Percentiles rank a stretch among this genome's conserved stretches.
Conservation (phyloP, 2,797 vertebrate genomes). For the Coluber constrictor region DNA sequence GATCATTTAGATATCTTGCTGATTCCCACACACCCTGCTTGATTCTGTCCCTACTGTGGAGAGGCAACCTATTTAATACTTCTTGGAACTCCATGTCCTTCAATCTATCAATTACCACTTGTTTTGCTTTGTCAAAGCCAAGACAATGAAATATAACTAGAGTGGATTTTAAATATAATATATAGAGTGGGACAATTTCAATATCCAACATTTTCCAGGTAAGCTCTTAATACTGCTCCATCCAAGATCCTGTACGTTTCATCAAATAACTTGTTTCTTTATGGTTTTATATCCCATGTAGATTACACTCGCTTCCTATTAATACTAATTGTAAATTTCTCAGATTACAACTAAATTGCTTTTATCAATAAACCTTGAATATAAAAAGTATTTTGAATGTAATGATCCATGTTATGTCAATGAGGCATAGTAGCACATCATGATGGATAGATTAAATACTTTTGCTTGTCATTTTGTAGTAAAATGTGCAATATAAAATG, state of each 20-base stretch:
- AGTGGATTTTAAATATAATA: background rate
- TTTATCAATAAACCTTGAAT: constrained; percentile 20
- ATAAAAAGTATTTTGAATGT: constrained; percentile 34
- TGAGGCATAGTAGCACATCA: constrained; percentile 14
- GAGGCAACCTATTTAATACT: no score
- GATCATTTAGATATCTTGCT: no score
- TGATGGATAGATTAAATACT: constrained; percentile 28
- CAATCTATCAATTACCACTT: no score
- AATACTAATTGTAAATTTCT: background rate
- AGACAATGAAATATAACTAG: background rate
- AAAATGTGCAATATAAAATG: constrained; percentile 16
- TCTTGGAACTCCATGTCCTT: no score
- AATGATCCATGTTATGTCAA: constrained; percentile 10
- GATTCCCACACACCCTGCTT: no score
- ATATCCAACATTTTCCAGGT: background rate
- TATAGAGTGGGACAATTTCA: background rate
- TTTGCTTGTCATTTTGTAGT: constrained; percentile 26
- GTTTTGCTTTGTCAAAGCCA: no score
- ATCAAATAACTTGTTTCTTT: background rate
- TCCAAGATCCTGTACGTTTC: background rate
- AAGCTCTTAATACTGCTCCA: background rate
- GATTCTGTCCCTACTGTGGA: no score
- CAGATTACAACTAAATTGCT: background rate
- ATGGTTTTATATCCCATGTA: constrained; percentile 12
- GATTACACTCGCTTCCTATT: background rate